phyloP scores from a whole-genome alignment of 2,113 vertebrate genomes.

The Syrmaticus mikado region DNA sequence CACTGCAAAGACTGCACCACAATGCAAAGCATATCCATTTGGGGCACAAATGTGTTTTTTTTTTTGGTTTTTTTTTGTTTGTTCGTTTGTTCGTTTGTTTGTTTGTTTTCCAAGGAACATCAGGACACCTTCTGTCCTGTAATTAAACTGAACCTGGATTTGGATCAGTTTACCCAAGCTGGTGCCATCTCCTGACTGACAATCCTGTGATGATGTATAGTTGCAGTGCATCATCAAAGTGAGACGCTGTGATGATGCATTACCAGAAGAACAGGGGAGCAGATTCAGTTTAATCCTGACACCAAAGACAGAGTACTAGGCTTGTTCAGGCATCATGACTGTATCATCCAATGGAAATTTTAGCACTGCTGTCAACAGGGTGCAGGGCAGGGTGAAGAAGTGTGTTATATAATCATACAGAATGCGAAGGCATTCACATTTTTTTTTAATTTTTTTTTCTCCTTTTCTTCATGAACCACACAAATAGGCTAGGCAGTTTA shows the following conservation, averaged over 20 bases:
- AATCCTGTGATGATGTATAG: not conserved
- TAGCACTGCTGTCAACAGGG: not conserved
- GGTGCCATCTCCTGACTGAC: slow-evolving; percentile 20
- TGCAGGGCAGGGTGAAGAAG: not conserved
- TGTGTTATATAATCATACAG: not conserved
- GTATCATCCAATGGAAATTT: accelerated
- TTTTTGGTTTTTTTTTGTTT: too few relatives aligned
- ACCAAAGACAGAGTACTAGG: not conserved
- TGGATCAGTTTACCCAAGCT: slow-evolving; percentile 15
- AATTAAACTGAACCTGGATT: slow-evolving; percentile 55
- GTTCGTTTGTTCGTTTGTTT: too few relatives aligned
- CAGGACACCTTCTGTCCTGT: slow-evolving; percentile 41
- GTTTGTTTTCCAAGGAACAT: slow-evolving; percentile 5
- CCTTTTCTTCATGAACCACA: not conserved
- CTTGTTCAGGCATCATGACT: not conserved
- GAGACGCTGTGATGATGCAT: not conserved
- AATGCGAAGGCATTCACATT: not conserved
- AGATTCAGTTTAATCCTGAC: not conserved
- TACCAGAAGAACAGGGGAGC: not conserved
- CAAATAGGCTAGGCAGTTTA: not conserved
- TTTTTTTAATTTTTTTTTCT: not conserved
- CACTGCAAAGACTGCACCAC: not conserved
- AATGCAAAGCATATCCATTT: slow-evolving; percentile 45
- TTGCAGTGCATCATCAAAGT: not conserved
- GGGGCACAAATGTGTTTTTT: not conserved